Percentiles rank a stretch among this genome's conserved stretches.
Conservation (phyloP, 2,113 vertebrate genomes). For the Elephantulus edwardii region DNA sequence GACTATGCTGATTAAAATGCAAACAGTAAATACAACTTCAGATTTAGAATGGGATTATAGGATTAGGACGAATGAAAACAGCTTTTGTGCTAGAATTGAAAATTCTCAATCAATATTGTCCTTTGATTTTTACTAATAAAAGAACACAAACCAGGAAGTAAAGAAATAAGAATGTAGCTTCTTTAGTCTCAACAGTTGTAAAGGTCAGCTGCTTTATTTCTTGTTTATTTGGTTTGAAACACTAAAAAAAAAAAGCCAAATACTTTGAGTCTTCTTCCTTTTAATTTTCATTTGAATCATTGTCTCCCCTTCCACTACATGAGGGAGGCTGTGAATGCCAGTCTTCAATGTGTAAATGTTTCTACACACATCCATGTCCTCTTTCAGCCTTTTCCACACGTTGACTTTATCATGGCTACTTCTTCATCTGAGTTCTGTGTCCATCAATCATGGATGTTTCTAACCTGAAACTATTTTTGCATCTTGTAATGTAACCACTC, state of each 20-base stretch:
- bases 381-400: not conserved
- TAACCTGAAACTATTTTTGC: not conserved
- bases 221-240: constrained; percentile 51
- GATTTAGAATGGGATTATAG: constrained; percentile 84
- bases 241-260: constrained; percentile 26
- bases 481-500: not conserved
- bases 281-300: not conserved
- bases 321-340: not conserved
- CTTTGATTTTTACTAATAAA: constrained; percentile 79
- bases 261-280: not conserved
- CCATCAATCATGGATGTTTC: not conserved
- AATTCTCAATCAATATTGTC: constrained; percentile 78
- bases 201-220: constrained; percentile 34
- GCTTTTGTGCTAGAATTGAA: constrained; percentile 76
- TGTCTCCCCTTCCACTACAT: not conserved
- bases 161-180: constrained; percentile 34
- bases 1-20: constrained; percentile 84
- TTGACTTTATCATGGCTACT: not conserved
- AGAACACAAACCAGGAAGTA: constrained; percentile 65
- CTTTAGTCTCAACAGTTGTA: not conserved
- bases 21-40: constrained; percentile 79
- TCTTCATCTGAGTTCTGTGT: not conserved
- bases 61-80: constrained; percentile 84
- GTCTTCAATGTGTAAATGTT: not conserved
- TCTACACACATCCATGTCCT: not conserved